These are phyloP conservation scores for Tetragnatha montana DNA, from an alignment of 2,888 invertebrate species.

Conservation along the genomic window DNA sequence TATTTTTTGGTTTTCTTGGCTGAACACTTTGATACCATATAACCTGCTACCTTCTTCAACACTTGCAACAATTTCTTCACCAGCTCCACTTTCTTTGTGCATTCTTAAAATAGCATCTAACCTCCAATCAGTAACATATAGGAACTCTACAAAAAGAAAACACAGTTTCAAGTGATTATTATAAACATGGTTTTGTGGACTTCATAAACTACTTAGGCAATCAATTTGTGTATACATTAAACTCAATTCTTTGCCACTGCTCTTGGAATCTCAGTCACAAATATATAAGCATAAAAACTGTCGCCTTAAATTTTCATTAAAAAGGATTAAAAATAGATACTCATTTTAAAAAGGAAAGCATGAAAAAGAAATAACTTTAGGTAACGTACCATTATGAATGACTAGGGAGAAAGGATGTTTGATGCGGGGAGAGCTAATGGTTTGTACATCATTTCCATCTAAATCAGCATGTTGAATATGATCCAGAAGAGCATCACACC, in stretches of 20 bases:
- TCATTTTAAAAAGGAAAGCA: background rate
- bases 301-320: background rate
- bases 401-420: slow-evolving; percentile 94
- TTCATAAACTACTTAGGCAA: background rate
- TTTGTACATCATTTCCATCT: slow-evolving; percentile 92
- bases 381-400: slow-evolving; percentile 79
- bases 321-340: background rate
- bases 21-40: slow-evolving; percentile 88
- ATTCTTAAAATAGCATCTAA: slow-evolving; percentile 93
- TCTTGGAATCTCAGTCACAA: background rate
- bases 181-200: background rate
- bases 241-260: no score
- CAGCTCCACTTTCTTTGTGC: slow-evolving; percentile 90
- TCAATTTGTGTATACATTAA: background rate
- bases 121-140: slow-evolving; percentile 98
- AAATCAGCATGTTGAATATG: slow-evolving; percentile 95
- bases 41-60: slow-evolving; percentile 93
- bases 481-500: slow-evolving; percentile 97
- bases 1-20: slow-evolving; percentile 73
- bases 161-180: background rate
- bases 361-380: background rate
- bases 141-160: slow-evolving; percentile 81
- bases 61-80: slow-evolving; percentile 89
- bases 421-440: slow-evolving; percentile 89
- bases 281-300: background rate